Evolutionary conservation across 2,797 vertebrate species (phyloP).

Genomic region (Rhabdophis nuchalis): DNA sequence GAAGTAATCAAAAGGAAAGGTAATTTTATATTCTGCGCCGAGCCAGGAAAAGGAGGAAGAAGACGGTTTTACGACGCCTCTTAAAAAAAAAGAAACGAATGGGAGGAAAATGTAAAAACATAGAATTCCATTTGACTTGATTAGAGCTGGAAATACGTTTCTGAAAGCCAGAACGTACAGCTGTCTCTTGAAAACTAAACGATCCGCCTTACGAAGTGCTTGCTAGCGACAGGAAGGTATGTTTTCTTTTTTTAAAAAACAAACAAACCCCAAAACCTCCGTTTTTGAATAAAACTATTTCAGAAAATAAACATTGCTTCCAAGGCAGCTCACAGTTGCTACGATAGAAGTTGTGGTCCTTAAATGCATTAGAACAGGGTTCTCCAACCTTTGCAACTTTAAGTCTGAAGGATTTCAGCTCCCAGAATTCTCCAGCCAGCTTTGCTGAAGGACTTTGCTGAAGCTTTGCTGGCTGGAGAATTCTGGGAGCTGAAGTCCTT

Average conservation of each 20-base stretch:
- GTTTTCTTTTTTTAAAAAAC: not conserved
- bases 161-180: not conserved
- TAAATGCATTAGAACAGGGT: no score
- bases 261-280: not conserved
- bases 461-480: no score
- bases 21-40: not conserved
- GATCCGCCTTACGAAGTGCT: constrained; percentile 14
- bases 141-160: not conserved
- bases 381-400: no score
- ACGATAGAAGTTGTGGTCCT: not conserved
- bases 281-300: not conserved
- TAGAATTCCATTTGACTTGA: not conserved
- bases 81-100: not conserved
- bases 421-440: no score
- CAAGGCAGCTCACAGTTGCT: not conserved
- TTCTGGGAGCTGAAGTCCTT: no score
- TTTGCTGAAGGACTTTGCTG: no score
- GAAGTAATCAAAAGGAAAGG: not conserved
- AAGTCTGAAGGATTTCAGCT: no score
- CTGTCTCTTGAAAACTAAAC: not conserved
- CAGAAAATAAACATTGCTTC: not conserved
- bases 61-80: not conserved
- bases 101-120: not conserved
- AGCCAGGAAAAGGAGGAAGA: not conserved
- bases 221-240: constrained; percentile 1